Evolutionary conservation across 2,888 invertebrate genomes (phyloP).

Genomic region (Neoaliturus tenellus): DNA sequence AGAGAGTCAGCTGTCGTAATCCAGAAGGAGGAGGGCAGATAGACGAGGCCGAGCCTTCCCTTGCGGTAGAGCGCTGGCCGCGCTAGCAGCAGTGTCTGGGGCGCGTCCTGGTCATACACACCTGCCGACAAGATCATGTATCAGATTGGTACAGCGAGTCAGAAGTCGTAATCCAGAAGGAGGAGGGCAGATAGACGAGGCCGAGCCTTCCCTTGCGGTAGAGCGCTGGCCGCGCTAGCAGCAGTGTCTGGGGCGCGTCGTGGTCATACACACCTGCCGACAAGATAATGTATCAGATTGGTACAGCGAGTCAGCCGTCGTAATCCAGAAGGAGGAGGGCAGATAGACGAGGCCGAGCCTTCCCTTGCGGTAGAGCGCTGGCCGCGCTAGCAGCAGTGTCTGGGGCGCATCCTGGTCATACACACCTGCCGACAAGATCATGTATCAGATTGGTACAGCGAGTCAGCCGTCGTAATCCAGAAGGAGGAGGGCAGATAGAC

Average conservation of each 20-base stretch:
- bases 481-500: too few species aligned
- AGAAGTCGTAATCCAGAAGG: conserved; percentile 92
- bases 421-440: conserved; percentile 82
- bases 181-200: conserved; percentile 88
- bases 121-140: too few species aligned
- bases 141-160: conserved; percentile 95
- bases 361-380: conserved; percentile 88
- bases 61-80: too few species aligned
- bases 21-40: too few species aligned
- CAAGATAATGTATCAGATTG: too few species aligned
- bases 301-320: conserved; percentile 92
- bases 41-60: too few species aligned
- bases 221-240: conserved; percentile 87
- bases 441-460: too few species aligned
- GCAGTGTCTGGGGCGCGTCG: conserved; percentile 87
- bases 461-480: too few species aligned
- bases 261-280: conserved; percentile 91
- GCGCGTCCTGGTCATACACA: too few species aligned
- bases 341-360: conserved; percentile 89
- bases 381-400: conserved; percentile 85
- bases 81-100: too few species aligned
- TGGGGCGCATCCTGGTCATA: conserved; percentile 95
- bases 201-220: conserved; percentile 88
- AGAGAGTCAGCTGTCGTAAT: too few species aligned
- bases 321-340: conserved; percentile 92